Evolutionary conservation across 2,113 vertebrate genomes (phyloP), one percentile per base, ranked within the genome.

Genomic region (Melozone crissalis): DNA sequence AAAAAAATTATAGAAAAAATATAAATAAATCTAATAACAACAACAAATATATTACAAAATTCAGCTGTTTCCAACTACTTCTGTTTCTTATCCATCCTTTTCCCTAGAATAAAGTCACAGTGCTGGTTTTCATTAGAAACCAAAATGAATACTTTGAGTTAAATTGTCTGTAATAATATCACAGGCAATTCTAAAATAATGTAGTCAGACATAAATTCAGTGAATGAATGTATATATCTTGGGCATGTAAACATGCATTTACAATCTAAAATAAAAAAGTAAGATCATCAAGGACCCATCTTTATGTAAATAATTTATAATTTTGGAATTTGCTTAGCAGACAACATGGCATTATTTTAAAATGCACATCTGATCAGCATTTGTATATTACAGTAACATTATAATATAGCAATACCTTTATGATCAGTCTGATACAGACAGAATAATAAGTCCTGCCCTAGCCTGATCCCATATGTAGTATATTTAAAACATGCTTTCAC

Each of bases 141-240:
- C 43, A 37, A 94, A 97, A 93, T 58, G 2, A 83, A 82, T 61
- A 83, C 37, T 82, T 92, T 35, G 43, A 75, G 68, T 95, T 86
- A 84, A 79, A 95, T 94, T 66, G n/a, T 74, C 80, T 86, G 17
- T 67, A 90, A 79, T 87, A 89, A 90, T 84, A 91, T 58, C 68
- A 83, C 72, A 97, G 49, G 27, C 37, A 92, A 93, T 74, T 77
- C 73, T 96, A 83, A 96, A 96, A 94, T 95, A 95, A 96, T 85
- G 69, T 89, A 87, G 62, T 81, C 87, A 95, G 55, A 43, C 80
- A 96, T 92, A 97, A 97, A 97, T 89, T 94, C 76, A 89, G 81
- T 75, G 76, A 93, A 91, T 92, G 77, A 87, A 89, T 92, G n/a
- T 75, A 27, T 94, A 75, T 80, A 65, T 96, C 89, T 79, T 89